Evolutionary conservation across 2,113 vertebrate species (phyloP).

Genomic region (Nansenia antarctica): DNA sequence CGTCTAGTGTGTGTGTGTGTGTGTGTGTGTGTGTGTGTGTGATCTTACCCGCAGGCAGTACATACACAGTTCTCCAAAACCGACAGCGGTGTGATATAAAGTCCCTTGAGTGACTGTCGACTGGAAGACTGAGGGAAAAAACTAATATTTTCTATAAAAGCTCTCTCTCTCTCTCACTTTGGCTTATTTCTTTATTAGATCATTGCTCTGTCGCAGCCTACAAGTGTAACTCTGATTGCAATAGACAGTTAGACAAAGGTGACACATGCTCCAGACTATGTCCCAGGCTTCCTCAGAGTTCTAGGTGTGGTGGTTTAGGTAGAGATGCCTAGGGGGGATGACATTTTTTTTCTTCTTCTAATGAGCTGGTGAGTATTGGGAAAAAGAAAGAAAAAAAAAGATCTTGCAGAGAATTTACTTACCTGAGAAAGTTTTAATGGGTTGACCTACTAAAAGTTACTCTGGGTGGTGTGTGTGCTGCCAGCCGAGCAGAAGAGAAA

Average conservation of each 20-base stretch:
- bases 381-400: slow-evolving; percentile 45
- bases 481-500: slow-evolving; percentile 34
- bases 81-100: slow-evolving; percentile 56
- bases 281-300: background rate
- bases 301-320: too few relatives aligned
- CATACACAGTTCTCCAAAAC: slow-evolving; percentile 34
- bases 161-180: slow-evolving; percentile 1
- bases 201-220: background rate
- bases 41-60: slow-evolving; percentile 47
- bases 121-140: slow-evolving; percentile 25
- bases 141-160: slow-evolving; percentile 18
- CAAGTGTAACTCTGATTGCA: background rate
- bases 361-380: slow-evolving; percentile 63
- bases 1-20: slow-evolving; percentile 22
- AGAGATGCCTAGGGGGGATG: too few relatives aligned
- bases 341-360: slow-evolving; percentile 72
- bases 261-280: background rate
- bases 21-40: slow-evolving; percentile 25
- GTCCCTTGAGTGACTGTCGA: background rate
- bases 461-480: slow-evolving; percentile 13
- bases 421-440: slow-evolving; percentile 66
- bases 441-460: slow-evolving; percentile 71
- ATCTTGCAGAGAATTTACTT: slow-evolving; percentile 46
- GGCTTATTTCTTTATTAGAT: background rate
- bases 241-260: background rate